Evolutionary conservation across 2,113 vertebrate genomes (phyloP).

Genomic region (Myrmecobius fasciatus): DNA sequence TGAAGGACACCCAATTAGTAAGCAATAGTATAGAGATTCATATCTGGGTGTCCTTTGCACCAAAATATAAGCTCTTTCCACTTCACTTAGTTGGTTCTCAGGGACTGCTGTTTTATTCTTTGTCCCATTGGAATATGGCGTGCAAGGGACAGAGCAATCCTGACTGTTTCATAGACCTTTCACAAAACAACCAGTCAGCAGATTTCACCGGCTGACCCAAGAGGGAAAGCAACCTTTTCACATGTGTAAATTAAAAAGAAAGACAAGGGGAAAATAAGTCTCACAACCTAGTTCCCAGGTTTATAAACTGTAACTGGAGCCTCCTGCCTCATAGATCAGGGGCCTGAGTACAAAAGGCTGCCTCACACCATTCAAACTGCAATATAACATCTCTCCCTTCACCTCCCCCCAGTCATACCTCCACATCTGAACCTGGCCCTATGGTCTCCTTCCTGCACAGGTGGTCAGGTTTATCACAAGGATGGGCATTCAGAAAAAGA

Average conservation of each 20-base stretch:
- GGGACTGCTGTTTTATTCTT: not conserved
- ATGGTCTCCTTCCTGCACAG: not conserved
- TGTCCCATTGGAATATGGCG: not conserved
- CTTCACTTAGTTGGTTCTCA: not conserved
- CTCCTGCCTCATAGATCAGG: not conserved
- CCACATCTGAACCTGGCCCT: not conserved
- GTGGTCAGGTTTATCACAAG: not conserved
- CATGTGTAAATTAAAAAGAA: slow-evolving; percentile 1
- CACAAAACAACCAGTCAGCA: not conserved
- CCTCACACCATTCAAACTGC: not conserved
- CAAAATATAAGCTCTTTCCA: not conserved
- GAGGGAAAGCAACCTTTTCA: not conserved
- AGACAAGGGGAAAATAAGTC: not conserved
- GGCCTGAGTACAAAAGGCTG: not conserved
- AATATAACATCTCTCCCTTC: not conserved
- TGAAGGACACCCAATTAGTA: not conserved
- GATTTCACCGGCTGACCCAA: not conserved
- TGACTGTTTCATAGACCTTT: not conserved
- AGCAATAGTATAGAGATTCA: not conserved
- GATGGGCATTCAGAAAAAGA: not conserved
- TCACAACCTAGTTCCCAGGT: not conserved
- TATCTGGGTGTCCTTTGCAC: not conserved
- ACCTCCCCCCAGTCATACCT: not conserved
- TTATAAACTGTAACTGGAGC: not conserved
- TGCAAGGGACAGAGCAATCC: not conserved